Percentiles rank a stretch among this genome's conserved stretches.
Conservation (phyloP, 92 coral and sea anemone species). For the Umimayanthus chanpuru region DNA sequence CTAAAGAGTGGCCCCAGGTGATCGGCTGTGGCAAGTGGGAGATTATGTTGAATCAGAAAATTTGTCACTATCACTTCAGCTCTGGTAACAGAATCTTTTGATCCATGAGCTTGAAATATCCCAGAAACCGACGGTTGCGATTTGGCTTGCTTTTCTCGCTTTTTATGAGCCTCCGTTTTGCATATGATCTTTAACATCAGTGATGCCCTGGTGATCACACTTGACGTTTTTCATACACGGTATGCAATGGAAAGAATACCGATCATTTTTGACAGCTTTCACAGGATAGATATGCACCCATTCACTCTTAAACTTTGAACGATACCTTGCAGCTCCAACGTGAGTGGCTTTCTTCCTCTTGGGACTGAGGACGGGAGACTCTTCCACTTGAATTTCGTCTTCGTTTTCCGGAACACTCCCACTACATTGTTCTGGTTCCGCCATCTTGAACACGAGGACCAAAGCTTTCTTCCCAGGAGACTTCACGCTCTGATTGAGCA, state of each 20-base stretch:
- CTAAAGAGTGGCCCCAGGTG: constrained; percentile 43
- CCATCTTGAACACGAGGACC: constrained; percentile 33
- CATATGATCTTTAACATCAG: constrained; percentile 29
- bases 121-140: constrained; percentile 41
- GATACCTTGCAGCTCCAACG: constrained; percentile 38
- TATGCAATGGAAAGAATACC: constrained; percentile 23
- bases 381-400: constrained; percentile 36
- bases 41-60: constrained; percentile 30
- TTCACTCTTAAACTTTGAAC: constrained; percentile 27
- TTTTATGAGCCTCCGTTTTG: constrained; percentile 30
- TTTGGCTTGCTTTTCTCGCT: constrained; percentile 41
- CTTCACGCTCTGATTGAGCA: constrained; percentile 26
- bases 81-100: constrained; percentile 3
- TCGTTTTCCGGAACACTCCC: constrained; percentile 41
- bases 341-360: constrained; percentile 41
- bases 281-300: constrained; percentile 18
- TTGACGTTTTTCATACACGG: constrained; percentile 17
- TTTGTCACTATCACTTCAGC: constrained; percentile 43
- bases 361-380: constrained; percentile 50
- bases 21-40: constrained; percentile 26
- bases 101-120: constrained; percentile 35
- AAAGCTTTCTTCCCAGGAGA: constrained; percentile 16
- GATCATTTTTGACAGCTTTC: constrained; percentile 25
- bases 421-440: constrained; percentile 1
- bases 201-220: constrained; percentile 37